Evolutionary conservation across 2,113 vertebrate genomes (phyloP).

Genomic region (Actinemys pallida): DNA sequence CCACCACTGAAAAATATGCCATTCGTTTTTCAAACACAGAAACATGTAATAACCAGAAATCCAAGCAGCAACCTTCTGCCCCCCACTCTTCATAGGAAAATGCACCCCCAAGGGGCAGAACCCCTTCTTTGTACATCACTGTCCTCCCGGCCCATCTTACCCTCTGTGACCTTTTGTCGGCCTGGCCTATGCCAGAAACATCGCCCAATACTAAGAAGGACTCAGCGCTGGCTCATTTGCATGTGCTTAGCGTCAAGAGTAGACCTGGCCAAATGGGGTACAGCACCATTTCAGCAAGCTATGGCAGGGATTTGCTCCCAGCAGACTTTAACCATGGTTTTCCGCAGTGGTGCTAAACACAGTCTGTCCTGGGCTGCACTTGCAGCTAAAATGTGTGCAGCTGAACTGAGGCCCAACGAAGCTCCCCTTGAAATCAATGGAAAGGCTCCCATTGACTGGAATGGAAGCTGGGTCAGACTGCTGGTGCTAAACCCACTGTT

Average conservation of each 20-base stretch:
- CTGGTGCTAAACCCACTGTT: background rate
- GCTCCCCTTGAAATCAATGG: background rate
- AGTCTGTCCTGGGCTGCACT: background rate
- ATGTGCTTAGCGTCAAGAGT: background rate
- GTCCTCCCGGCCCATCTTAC: rapidly evolving
- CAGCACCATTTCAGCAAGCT: background rate
- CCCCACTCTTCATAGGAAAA: background rate
- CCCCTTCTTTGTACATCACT: rapidly evolving
- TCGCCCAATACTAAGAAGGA: rapidly evolving
- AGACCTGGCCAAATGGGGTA: background rate
- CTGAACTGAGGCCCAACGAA: background rate
- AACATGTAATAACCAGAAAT: background rate
- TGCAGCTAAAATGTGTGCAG: rapidly evolving
- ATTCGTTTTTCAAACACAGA: background rate
- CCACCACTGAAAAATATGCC: background rate
- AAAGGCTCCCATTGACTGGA: background rate
- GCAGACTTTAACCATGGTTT: background rate
- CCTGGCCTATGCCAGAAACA: background rate
- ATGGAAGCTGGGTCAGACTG: background rate
- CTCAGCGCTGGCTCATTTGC: too few relatives aligned
- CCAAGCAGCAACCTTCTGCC: background rate
- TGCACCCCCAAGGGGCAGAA: background rate
- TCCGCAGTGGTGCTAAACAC: background rate
- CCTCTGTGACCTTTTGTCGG: background rate
- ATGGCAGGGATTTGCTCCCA: rapidly evolving